phyloP scores from a whole-genome alignment of 2,888 invertebrate species.

The Osmoderma eremita region DNA sequence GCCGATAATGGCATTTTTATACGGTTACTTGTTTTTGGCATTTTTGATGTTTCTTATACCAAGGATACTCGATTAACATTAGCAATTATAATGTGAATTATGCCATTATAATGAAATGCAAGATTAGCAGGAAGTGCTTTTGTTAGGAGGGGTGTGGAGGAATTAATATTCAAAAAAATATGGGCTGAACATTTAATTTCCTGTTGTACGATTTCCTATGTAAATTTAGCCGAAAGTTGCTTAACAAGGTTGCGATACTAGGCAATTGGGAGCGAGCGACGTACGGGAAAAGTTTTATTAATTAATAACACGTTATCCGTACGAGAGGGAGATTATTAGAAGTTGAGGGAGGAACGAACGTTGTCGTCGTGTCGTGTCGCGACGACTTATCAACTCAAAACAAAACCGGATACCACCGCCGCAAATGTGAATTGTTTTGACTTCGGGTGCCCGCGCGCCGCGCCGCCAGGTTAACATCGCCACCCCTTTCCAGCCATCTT shows the following conservation, averaged over 20 bases:
- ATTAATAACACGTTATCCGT: slow-evolving; percentile 34
- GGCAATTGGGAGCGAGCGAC: neutral
- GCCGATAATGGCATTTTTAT: too few relatives aligned
- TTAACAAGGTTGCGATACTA: neutral
- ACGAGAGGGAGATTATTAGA: slow-evolving; percentile 26
- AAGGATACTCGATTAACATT: too few relatives aligned
- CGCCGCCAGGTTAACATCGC: slow-evolving; percentile 24
- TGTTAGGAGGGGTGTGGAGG: neutral
- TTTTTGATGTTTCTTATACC: too few relatives aligned
- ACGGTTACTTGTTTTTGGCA: too few relatives aligned
- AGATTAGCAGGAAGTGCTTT: too few relatives aligned
- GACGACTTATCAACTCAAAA: slow-evolving; percentile 31
- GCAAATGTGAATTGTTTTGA: slow-evolving; percentile 33
- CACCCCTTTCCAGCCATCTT: neutral
- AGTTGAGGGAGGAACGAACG: slow-evolving; percentile 19
- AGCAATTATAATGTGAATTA: too few relatives aligned
- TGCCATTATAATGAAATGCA: too few relatives aligned
- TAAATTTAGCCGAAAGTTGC: slow-evolving; percentile 18
- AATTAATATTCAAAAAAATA: too few relatives aligned
- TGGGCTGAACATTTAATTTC: too few relatives aligned
- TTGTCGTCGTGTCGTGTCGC: neutral
- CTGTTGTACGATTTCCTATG: slow-evolving; percentile 3
- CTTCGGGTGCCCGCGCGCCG: slow-evolving; percentile 2
- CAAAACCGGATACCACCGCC: slow-evolving; percentile 10
- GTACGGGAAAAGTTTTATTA: slow-evolving; percentile 25